Conservation (phyloP, 1,140 invertebrate genomes). For the Papilio machaon region DNA sequence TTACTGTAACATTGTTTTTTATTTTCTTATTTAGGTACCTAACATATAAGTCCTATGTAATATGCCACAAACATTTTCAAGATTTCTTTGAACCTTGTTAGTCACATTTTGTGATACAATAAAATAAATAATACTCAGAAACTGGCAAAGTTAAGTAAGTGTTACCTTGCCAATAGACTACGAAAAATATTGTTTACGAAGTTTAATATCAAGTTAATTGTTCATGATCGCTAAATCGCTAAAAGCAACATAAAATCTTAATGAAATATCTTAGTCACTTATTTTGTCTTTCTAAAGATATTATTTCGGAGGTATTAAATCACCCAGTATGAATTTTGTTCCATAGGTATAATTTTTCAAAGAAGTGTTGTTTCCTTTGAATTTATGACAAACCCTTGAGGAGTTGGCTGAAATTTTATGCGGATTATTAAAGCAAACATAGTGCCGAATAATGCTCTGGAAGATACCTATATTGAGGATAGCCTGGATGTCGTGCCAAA, state of each 20-base stretch:
- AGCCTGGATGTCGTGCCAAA: slow-evolving; percentile 76
- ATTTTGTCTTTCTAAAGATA: too few species aligned
- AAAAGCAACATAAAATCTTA: too few species aligned
- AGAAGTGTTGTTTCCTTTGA: slow-evolving; percentile 3
- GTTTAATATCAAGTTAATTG: too few species aligned
- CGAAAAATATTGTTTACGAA: too few species aligned
- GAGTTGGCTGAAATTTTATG: slow-evolving; percentile 32
- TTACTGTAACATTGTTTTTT: slow-evolving; percentile 70
- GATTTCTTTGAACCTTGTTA: background rate
- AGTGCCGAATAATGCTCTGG: slow-evolving; percentile 44
- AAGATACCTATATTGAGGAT: slow-evolving; percentile 62
- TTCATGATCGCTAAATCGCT: too few species aligned
- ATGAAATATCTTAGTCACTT: too few species aligned
- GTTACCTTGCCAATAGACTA: too few species aligned
- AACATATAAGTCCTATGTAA: background rate
- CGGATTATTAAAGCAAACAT: slow-evolving; percentile 43
- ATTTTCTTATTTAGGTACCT: slow-evolving; percentile 47
- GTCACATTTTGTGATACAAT: background rate
- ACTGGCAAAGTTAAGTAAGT: too few species aligned
- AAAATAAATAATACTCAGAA: too few species aligned
- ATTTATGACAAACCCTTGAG: slow-evolving; percentile 26
- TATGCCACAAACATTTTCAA: background rate
- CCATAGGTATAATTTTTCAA: slow-evolving; percentile 1
- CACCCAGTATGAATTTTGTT: background rate
- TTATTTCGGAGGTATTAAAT: background rate